phyloP scores from a whole-genome alignment of 2,113 vertebrate species.

The Athene cunicularia region DNA sequence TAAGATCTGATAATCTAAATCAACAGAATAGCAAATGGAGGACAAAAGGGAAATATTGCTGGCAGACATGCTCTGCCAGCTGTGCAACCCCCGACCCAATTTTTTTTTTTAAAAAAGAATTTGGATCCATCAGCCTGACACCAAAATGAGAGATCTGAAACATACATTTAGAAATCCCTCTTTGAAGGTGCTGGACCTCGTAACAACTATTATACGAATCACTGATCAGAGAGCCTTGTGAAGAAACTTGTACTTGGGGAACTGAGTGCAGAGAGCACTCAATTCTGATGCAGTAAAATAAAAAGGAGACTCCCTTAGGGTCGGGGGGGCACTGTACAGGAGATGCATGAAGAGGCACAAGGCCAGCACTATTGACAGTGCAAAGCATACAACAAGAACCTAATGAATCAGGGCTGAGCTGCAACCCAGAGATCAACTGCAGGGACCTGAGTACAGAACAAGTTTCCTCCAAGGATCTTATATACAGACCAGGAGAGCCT shows the following conservation, averaged over 20 bases:
- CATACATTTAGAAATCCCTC: not conserved
- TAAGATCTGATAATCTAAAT: slow-evolving; percentile 19
- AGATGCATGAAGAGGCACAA: not conserved
- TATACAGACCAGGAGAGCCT: not conserved
- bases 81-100: not conserved
- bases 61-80: not conserved
- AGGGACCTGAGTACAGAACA: not conserved
- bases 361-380: not conserved
- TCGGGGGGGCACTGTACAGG: not conserved
- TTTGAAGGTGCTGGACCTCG: not conserved
- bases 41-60: slow-evolving; percentile 4
- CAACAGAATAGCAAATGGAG: slow-evolving; percentile 28
- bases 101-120: not conserved
- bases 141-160: not conserved
- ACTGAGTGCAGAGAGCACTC: not conserved
- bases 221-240: not conserved
- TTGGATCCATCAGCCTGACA: not conserved
- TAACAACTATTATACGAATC: not conserved
- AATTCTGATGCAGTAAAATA: not conserved
- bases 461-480: not conserved
- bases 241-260: not conserved
- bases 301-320: not conserved
- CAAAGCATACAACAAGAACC: not conserved
- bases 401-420: not conserved
- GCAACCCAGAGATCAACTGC: not conserved